These are phyloP conservation scores for Mirounga angustirostris DNA, from an alignment of 2,113 vertebrate species.

Conservation along the genomic window DNA sequence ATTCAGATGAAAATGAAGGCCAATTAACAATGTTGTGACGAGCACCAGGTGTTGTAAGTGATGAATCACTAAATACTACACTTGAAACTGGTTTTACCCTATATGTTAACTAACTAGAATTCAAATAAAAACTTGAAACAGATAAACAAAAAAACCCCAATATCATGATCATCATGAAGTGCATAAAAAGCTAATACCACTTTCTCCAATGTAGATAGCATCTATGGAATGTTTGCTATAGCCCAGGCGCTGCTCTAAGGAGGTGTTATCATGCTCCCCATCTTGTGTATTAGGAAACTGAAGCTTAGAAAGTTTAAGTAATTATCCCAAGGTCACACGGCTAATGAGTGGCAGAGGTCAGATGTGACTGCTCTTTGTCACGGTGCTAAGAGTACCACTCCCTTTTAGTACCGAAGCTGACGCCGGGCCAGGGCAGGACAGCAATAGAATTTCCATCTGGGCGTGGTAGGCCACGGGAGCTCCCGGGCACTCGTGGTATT, in stretches of 20 bases:
- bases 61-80: not conserved
- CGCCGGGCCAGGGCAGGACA: not conserved
- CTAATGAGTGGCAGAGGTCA: not conserved
- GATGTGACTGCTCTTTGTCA: not conserved
- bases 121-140: not conserved
- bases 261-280: not conserved
- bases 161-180: not conserved
- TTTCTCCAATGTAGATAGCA: not conserved
- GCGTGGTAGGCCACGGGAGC: not conserved
- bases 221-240: not conserved
- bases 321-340: not conserved
- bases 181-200: not conserved
- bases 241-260: not conserved
- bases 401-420: not conserved
- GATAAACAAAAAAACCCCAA: not conserved
- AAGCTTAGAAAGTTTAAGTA: not conserved
- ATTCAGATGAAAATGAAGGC: not conserved
- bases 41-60: not conserved
- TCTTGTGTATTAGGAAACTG: constrained; percentile 9
- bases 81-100: not conserved
- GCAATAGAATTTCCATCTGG: not conserved
- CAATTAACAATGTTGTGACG: not conserved
- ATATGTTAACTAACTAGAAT: not conserved
- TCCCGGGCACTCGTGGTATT: not conserved
- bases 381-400: not conserved